These are phyloP conservation scores for Antedon mediterranea DNA, from an alignment of 53 echinoderm and acorn worm genomes.

Conservation along the genomic window DNA sequence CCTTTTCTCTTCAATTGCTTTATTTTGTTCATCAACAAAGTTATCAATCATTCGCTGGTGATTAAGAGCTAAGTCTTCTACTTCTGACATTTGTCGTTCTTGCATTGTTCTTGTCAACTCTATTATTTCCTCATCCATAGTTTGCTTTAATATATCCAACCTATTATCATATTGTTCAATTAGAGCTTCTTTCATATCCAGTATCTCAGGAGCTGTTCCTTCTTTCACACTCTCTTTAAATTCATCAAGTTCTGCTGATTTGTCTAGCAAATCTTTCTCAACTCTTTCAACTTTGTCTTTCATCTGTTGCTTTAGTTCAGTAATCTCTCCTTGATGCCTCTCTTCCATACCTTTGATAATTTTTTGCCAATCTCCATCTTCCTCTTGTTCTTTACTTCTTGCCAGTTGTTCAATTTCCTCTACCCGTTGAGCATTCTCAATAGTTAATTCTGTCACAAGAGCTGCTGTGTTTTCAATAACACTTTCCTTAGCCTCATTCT, in stretches of 20 bases:
- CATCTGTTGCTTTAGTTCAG: background rate
- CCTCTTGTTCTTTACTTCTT: background rate
- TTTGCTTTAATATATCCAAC: constrained; percentile 71
- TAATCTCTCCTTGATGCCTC: background rate
- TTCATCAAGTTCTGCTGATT: constrained; percentile 23
- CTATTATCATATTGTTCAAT: constrained; percentile 75
- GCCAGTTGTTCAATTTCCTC: background rate
- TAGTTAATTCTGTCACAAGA: constrained; percentile 53
- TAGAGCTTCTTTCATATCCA: constrained; percentile 52
- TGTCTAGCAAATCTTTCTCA: constrained; percentile 15
- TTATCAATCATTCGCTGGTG: constrained; percentile 80
- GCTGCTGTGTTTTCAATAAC: constrained; percentile 65
- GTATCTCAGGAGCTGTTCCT: constrained; percentile 76
- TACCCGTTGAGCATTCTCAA: constrained; percentile 41
- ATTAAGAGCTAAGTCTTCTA: constrained; percentile 60
- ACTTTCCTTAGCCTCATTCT: constrained; percentile 35
- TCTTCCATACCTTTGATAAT: background rate
- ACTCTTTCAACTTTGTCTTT: constrained; percentile 15
- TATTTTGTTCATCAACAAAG: constrained; percentile 42
- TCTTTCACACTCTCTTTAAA: constrained; percentile 47
- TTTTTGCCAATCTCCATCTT: background rate
- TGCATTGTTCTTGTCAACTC: constrained; percentile 63
- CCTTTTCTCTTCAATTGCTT: constrained; percentile 31
- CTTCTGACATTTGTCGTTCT: constrained; percentile 44
- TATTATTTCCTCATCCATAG: constrained; percentile 79